Percentiles rank a stretch among this genome's conserved stretches.
Evolutionary conservation across 2,888 invertebrate species (phyloP).

Genomic region (Ypsolopha sequella): DNA sequence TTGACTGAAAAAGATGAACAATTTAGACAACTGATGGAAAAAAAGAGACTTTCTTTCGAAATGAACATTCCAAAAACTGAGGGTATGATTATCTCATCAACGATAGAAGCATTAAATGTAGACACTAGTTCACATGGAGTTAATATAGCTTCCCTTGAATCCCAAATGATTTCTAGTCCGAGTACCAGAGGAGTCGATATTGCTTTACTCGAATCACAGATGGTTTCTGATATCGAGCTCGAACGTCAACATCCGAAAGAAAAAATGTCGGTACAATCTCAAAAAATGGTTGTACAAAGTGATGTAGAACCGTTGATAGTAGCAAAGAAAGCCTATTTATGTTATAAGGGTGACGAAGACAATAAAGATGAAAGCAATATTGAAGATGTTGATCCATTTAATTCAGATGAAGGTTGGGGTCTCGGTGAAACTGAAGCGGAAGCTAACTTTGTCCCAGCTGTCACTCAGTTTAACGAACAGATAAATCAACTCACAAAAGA

Average conservation of each 20-base stretch:
- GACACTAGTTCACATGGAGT: slow-evolving; percentile 19
- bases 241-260: slow-evolving; percentile 18
- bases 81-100: slow-evolving; percentile 59
- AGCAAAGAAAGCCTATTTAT: slow-evolving; percentile 67
- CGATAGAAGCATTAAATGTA: slow-evolving; percentile 44
- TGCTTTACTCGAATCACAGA: slow-evolving; percentile 50
- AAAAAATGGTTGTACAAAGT: slow-evolving; percentile 20
- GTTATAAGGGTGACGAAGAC: slow-evolving; percentile 43
- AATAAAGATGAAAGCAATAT: slow-evolving; percentile 3
- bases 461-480: slow-evolving; percentile 70
- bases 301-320: slow-evolving; percentile 49
- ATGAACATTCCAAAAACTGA: slow-evolving; percentile 66
- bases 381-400: slow-evolving; percentile 43
- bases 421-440: slow-evolving; percentile 40
- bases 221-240: slow-evolving; percentile 19
- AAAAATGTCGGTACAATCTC: slow-evolving; percentile 25
- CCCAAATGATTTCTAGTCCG: slow-evolving; percentile 42
- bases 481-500: slow-evolving; percentile 71
- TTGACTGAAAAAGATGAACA: slow-evolving; percentile 41
- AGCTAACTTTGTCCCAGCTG: slow-evolving; percentile 39
- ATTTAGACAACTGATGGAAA: slow-evolving; percentile 44
- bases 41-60: slow-evolving; percentile 49
- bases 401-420: slow-evolving; percentile 58
- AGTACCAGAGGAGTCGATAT: slow-evolving; percentile 25
- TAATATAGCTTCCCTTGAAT: slow-evolving; percentile 43